A percentile compares a stretch with the other conserved stretches of the same genome.
phyloP scores from a whole-genome alignment of 2,113 vertebrate genomes.

The Epinephelus fuscoguttatus region DNA sequence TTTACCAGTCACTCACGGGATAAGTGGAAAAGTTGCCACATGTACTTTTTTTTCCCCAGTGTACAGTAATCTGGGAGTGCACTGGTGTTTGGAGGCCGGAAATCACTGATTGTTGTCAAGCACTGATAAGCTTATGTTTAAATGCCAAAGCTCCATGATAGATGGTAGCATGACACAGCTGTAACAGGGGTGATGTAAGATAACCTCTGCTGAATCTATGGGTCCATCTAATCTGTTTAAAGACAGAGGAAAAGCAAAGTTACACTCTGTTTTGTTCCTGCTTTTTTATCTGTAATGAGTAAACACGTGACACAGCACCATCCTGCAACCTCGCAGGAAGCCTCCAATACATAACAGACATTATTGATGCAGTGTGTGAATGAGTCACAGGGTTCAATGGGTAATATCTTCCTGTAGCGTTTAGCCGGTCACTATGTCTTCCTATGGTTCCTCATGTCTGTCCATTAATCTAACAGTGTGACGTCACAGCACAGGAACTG shows the following conservation, averaged over 20 bases:
- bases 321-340: constrained; percentile 32
- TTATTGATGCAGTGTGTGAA: constrained; percentile 52
- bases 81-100: background rate
- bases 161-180: background rate
- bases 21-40: background rate
- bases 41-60: background rate
- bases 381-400: constrained; percentile 26
- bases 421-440: background rate
- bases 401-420: background rate
- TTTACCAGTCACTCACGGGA: no score
- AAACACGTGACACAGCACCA: constrained; percentile 10
- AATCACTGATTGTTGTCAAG: background rate
- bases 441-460: background rate
- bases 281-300: background rate
- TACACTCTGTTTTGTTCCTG: background rate
- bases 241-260: background rate
- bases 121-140: background rate
- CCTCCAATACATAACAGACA: constrained; percentile 45
- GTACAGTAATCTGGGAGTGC: background rate
- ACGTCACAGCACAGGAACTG: background rate
- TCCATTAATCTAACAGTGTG: background rate
- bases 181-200: background rate
- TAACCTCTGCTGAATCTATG: background rate
- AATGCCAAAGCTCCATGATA: background rate
- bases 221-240: background rate